phyloP scores from a whole-genome alignment of 1,140 invertebrate genomes.

The Pantala flavescens region DNA sequence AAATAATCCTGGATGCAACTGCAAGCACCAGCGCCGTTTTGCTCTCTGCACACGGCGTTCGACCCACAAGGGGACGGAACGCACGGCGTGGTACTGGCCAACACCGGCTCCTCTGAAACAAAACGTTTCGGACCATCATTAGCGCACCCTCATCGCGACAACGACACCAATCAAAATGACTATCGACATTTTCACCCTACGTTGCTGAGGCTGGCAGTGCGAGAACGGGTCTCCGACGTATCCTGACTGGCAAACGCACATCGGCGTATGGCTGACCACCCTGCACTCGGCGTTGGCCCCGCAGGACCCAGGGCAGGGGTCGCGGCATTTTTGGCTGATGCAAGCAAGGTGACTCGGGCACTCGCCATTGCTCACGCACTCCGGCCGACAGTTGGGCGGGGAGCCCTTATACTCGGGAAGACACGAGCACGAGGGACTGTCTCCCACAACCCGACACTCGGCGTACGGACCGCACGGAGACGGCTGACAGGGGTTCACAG shows the following conservation, averaged over 20 bases:
- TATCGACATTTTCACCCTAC: constrained; percentile 28
- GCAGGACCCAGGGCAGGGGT: constrained; percentile 54
- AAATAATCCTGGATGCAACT: constrained; percentile 42
- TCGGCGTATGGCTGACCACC: constrained; percentile 53
- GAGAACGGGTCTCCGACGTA: constrained; percentile 49
- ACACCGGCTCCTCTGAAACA: constrained; percentile 6
- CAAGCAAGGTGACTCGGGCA: constrained; percentile 50
- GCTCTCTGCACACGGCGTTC: constrained; percentile 41
- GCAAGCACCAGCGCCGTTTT: constrained; percentile 38
- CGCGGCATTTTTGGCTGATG: constrained; percentile 54
- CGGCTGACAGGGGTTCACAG: constrained; percentile 32
- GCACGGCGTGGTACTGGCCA: constrained; percentile 31
- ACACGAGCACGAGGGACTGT: constrained; percentile 52
- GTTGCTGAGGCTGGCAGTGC: constrained; percentile 34
- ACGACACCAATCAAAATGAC: constrained; percentile 24
- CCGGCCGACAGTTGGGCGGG: constrained; percentile 53
- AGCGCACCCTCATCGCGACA: constrained; percentile 17
- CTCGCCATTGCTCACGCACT: constrained; percentile 53
- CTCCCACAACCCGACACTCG: constrained; percentile 34
- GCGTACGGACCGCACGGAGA: constrained; percentile 42
- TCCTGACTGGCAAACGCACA: constrained; percentile 46
- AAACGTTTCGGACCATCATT: constrained; percentile 25
- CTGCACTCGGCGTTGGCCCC: constrained; percentile 51
- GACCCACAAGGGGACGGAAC: constrained; percentile 46
- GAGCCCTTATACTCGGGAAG: constrained; percentile 46